These are phyloP conservation scores for Digitonthophagus gazella DNA, from an alignment of 2,888 invertebrate genomes.

Conservation along the genomic window DNA sequence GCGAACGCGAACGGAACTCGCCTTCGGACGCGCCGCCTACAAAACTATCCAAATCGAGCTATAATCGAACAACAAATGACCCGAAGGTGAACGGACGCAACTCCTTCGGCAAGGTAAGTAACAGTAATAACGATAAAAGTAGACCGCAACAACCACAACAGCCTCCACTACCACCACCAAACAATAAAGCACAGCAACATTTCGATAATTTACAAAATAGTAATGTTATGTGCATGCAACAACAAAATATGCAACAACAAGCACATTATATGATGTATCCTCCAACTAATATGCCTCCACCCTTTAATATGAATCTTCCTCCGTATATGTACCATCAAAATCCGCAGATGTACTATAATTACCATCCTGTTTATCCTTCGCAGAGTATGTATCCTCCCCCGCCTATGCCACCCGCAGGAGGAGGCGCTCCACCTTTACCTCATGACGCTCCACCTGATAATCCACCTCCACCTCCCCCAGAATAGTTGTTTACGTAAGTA, in stretches of 20 bases:
- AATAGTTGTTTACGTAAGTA: too few species aligned
- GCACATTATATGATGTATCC: slow-evolving; percentile 17
- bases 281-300: slow-evolving; percentile 38
- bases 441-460: slow-evolving; percentile 60
- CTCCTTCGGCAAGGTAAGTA: slow-evolving; percentile 49
- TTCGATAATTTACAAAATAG: slow-evolving; percentile 18
- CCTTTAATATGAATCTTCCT: slow-evolving; percentile 41
- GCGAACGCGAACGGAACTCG: slow-evolving; percentile 50
- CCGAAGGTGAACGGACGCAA: slow-evolving; percentile 47
- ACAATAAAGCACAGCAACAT: too few species aligned
- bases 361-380: slow-evolving; percentile 42
- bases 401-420: slow-evolving; percentile 31
- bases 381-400: slow-evolving; percentile 41
- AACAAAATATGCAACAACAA: slow-evolving; percentile 44
- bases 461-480: slow-evolving; percentile 61
- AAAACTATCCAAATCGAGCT: slow-evolving; percentile 42
- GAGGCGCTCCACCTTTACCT: slow-evolving; percentile 55
- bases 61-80: slow-evolving; percentile 37
- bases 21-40: slow-evolving; percentile 46
- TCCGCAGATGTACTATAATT: slow-evolving; percentile 35
- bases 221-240: slow-evolving; percentile 47
- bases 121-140: slow-evolving; percentile 33
- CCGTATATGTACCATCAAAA: slow-evolving; percentile 38
- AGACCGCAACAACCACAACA: slow-evolving; percentile 17
- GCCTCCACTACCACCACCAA: slow-evolving; percentile 31